Evolutionary conservation across 1,140 invertebrate species (phyloP), one percentile per base, ranked within the genome.

Genomic region (Drosophila melanica): DNA sequence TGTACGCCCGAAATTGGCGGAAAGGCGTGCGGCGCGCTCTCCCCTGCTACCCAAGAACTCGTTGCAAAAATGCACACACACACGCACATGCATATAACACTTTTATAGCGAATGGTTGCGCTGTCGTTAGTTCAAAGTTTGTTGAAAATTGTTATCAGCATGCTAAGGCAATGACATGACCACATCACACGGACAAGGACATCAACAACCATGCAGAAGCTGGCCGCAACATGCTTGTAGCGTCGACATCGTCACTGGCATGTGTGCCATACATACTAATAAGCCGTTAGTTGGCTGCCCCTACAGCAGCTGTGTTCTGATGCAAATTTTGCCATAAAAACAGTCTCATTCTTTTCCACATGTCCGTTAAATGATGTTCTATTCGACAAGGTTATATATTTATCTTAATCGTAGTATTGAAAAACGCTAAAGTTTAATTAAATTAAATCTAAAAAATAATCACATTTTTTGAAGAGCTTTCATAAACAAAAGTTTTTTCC

Each of bases 51-150:
- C 23, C 58, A 44, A 58, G 51, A 77, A 57, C 62, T 67, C 69
- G 68, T 67, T 73, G 53, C 2, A 47, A n/a, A 45, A 41, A 12
- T 10, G 47, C 39, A 35, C 42, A 60, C 41, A 30, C 50, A 18
- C 23, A 41, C 47, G 64, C 33, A 75, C 66, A 78, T 64, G 50
- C 41, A 16, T 41, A 20, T 41, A 18, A 16, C 16, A 16, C 5
- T 41, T 47, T 54, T 37, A 64, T 45, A 55, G 65, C 42, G 62
- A n/a, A 53, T 63, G 68, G 41, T 66, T 63, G 54, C 58, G 58
- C 50, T 86, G 82, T 87, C 82, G 84, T 87, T 87, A 87, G 81
- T 82, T 87, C 79, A 82, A 87, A 87, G 84, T 87, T 87, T 89
- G 82, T 87, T 82, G 75, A 82, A 78, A 82, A 82, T 82, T 82